Conservation (phyloP, 2,888 invertebrate genomes). For the Lasioglossum vierecki region DNA sequence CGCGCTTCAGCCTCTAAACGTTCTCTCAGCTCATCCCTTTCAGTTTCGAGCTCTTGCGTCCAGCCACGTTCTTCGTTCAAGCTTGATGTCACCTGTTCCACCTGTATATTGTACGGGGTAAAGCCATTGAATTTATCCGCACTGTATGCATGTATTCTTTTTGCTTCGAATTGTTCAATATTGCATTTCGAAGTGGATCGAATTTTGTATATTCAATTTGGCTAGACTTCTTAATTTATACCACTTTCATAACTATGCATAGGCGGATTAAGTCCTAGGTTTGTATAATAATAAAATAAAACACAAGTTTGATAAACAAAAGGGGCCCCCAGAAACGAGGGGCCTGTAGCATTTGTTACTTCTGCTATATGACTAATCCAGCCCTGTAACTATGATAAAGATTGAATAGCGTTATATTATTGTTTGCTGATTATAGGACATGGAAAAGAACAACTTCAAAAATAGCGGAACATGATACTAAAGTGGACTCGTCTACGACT, state of each 20-base stretch:
- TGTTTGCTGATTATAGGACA: not conserved
- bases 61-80: slow-evolving; percentile 80
- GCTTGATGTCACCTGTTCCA: slow-evolving; percentile 78
- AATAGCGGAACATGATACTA: not conserved
- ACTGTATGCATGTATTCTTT: too few species aligned
- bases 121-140: not conserved
- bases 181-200: not conserved
- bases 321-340: too few species aligned
- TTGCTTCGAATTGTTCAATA: too few species aligned
- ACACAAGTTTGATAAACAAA: too few species aligned
- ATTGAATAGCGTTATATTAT: not conserved
- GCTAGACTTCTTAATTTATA: not conserved
- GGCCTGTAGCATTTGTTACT: too few species aligned
- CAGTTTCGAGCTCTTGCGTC: slow-evolving; percentile 80
- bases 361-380: too few species aligned
- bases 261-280: too few species aligned
- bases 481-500: not conserved
- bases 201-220: too few species aligned
- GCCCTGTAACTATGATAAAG: not conserved
- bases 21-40: slow-evolving; percentile 77
- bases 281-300: too few species aligned
- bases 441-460: not conserved
- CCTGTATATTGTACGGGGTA: slow-evolving; percentile 63
- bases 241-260: too few species aligned
- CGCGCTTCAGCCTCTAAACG: slow-evolving; percentile 76